Base-by-base conservation (phyloP, 2,888 invertebrate species). In the Euplexia lucipara region DNA sequence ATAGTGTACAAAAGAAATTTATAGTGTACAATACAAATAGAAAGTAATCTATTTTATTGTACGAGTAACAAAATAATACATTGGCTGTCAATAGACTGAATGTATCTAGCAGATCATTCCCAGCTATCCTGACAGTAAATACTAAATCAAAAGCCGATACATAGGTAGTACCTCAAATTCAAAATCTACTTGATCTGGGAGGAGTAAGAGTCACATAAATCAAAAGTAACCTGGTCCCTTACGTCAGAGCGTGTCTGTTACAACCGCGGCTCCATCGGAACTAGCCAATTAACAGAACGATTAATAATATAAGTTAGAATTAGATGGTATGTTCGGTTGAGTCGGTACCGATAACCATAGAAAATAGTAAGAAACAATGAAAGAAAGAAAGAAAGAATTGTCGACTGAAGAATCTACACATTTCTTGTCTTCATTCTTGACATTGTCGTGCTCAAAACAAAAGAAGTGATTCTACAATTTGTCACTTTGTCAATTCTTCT, bases 221-320 rank as follows among this genome's bases (percentile, higher is more conserved):
- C 75, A 56, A 69, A 49, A 30, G 18, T n/a, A 16, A 42, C 66
- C 53, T 73, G 74, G 26, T 65, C 48, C 73, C 67, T 66, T 34
- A 66, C 56, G 56, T 74, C 75, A 74, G n/a, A 51, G 18, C 18
- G 56, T 51, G 67, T 74, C 74, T 52, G 70, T 60, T 37, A 65
- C 53, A 14, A 49, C 4, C 14, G 8, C 82, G 83, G 20, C 10
- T 10, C n/a, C n/a, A 37, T 57, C 85, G 86, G 88, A 86, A 90
- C 88, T 87, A 87, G 83, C 87, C 89, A 91, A 91, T 91, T 91
- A 90, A 88, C 85, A 84, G 75, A 76, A 82, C 87, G 67, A 90
- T 92, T 91, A 91, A 91, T 91, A 86, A 91, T 86, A 49, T 76
- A 78, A 75, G 82, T 77, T 67, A 84, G 86, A 87, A 86, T 41